These are phyloP conservation scores for Marronus borbonicus DNA, from an alignment of 2,888 invertebrate species.

Conservation along the genomic window DNA sequence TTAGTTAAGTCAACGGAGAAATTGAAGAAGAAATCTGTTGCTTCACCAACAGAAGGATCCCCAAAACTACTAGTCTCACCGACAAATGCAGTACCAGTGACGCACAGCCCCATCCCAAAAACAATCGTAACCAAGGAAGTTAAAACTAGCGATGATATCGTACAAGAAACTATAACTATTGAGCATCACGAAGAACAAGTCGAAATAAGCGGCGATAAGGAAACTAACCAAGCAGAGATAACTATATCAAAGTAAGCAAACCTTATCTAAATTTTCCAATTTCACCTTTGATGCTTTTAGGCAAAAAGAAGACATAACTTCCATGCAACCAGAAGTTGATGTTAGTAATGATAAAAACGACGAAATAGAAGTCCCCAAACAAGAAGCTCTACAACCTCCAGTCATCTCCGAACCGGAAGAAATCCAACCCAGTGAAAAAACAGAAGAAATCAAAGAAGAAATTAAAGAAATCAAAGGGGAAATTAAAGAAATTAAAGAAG, in stretches of 20 bases:
- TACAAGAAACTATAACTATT: conserved; percentile 5
- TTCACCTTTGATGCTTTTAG: neutral
- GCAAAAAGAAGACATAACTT: neutral
- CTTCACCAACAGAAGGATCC: conserved; percentile 59
- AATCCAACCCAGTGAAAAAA: neutral
- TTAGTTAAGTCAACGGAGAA: conserved; percentile 60
- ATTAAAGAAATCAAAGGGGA: neutral
- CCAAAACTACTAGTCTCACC: conserved; percentile 58
- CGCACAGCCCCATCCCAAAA: conserved; percentile 43
- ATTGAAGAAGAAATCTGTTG: conserved; percentile 54
- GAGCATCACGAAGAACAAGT: conserved; percentile 33
- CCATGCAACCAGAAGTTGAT: neutral
- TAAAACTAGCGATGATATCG: conserved; percentile 25
- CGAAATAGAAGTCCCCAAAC: neutral
- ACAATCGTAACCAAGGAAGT: conserved; percentile 36
- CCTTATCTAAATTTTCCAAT: neutral
- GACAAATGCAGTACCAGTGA: conserved; percentile 46
- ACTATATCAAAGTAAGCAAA: neutral
- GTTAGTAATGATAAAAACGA: neutral
- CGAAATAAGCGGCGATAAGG: conserved; percentile 32
- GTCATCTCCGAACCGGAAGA: neutral
- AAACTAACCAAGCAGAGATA: neutral
- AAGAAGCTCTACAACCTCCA: neutral
- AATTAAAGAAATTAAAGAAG: conserved; percentile 6
- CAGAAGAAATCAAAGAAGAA: neutral